A percentile compares a stretch with the other conserved stretches of the same genome.
These are phyloP conservation scores for Dastarcus helophoroides DNA, from an alignment of 2,888 invertebrate genomes.

Conservation along the genomic window DNA sequence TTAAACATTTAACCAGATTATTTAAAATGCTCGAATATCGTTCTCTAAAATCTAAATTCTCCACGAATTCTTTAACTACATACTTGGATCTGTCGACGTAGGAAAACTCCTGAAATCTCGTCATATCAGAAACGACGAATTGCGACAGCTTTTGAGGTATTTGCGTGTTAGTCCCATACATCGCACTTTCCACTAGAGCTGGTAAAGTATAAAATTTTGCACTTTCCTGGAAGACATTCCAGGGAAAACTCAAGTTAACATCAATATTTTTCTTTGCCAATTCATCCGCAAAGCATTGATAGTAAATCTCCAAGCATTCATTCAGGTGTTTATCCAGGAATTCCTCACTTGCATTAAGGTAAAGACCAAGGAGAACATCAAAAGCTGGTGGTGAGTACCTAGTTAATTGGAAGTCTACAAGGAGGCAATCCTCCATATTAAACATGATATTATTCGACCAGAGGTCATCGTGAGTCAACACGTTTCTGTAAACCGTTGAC, in stretches of 20 bases:
- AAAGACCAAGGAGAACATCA: conserved; percentile 47
- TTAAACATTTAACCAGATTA: no score
- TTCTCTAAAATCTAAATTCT: conserved; percentile 25
- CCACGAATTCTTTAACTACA: conserved; percentile 43
- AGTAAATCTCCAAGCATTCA: conserved; percentile 46
- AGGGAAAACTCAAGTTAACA: conserved; percentile 35
- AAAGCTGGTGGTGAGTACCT: conserved; percentile 53
- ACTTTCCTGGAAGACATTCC: conserved; percentile 37
- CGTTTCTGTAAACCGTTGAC: conserved; percentile 37
- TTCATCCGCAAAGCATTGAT: conserved; percentile 37
- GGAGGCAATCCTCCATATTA: conserved; percentile 38
- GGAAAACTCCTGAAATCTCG: conserved; percentile 45
- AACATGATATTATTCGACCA: conserved; percentile 56
- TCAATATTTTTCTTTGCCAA: conserved; percentile 35
- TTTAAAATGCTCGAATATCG: no score
- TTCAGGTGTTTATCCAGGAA: conserved; percentile 41
- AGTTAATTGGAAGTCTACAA: conserved; percentile 60
- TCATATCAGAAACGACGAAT: conserved; percentile 38
- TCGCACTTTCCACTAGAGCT: conserved; percentile 43
- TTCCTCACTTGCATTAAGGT: conserved; percentile 41
- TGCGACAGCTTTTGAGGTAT: conserved; percentile 41
- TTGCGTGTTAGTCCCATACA: conserved; percentile 44
- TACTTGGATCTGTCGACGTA: conserved; percentile 42
- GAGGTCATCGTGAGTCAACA: conserved; percentile 49
- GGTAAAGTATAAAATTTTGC: conserved; percentile 41